A percentile compares a stretch with the other conserved stretches of the same genome.
Conservation (phyloP, 2,113 vertebrate species). For the Rhinichthys klamathensis region DNA sequence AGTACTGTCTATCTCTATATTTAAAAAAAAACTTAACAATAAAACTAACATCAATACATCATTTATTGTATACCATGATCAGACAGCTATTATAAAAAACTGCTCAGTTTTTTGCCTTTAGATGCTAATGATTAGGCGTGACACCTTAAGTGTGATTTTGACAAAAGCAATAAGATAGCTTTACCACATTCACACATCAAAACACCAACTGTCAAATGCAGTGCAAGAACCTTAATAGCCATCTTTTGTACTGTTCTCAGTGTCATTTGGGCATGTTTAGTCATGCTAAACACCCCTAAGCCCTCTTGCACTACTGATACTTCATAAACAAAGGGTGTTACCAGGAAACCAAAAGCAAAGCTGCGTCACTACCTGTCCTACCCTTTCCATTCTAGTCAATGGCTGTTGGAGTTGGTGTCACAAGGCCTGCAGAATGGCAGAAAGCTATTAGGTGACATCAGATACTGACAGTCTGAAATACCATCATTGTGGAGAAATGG, state of each 20-base stretch:
- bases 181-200: neutral
- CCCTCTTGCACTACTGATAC: neutral
- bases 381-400: conserved; percentile 15
- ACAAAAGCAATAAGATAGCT: neutral
- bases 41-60: neutral
- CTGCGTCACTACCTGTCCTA: conserved; percentile 25
- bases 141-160: neutral
- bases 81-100: neutral
- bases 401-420: conserved; percentile 22
- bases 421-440: conserved; percentile 33
- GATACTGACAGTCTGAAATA: neutral
- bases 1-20: neutral
- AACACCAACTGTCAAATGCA: neutral
- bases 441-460: conserved; percentile 43
- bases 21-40: neutral
- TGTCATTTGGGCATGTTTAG: neutral
- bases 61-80: no score
- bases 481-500: conserved; percentile 7
- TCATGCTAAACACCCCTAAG: neutral
- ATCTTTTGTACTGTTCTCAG: no score
- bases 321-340: conserved; percentile 39
- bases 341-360: conserved; percentile 38
- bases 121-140: neutral
- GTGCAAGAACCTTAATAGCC: neutral
- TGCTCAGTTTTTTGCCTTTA: neutral